phyloP scores from a whole-genome alignment of 2,888 invertebrate genomes.

The Drosophila mayaguana region DNA sequence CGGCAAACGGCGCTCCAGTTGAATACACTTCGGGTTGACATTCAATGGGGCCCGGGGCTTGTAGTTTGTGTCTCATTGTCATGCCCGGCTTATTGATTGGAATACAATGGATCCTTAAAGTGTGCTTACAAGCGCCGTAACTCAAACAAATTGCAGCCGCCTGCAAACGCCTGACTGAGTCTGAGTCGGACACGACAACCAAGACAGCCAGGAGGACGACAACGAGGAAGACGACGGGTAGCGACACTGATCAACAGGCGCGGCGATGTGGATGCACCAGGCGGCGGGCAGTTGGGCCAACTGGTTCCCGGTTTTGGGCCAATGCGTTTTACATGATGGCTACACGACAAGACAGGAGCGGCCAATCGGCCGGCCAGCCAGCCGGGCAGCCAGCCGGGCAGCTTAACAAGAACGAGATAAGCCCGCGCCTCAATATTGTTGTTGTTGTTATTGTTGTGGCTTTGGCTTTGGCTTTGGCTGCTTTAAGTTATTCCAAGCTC shows the following conservation, averaged over 20 bases:
- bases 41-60: slow-evolving; percentile 52
- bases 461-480: slow-evolving; percentile 18
- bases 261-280: slow-evolving; percentile 57
- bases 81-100: slow-evolving; percentile 80
- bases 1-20: slow-evolving; percentile 71
- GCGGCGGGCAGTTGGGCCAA: slow-evolving; percentile 9
- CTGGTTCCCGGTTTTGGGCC: slow-evolving; percentile 26
- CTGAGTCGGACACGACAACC: slow-evolving; percentile 21
- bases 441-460: slow-evolving; percentile 5
- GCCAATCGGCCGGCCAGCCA: background rate
- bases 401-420: slow-evolving; percentile 73
- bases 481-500: slow-evolving; percentile 75
- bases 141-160: slow-evolving; percentile 85
- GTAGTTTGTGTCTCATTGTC: slow-evolving; percentile 74
- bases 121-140: slow-evolving; percentile 86
- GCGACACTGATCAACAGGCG: slow-evolving; percentile 78
- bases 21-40: slow-evolving; percentile 62
- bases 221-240: slow-evolving; percentile 33
- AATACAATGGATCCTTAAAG: slow-evolving; percentile 85
- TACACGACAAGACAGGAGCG: slow-evolving; percentile 76
- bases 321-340: slow-evolving; percentile 76
- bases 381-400: background rate
- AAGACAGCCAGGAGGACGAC: slow-evolving; percentile 11
- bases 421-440: slow-evolving; percentile 41
- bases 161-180: slow-evolving; percentile 76